These are phyloP conservation scores for Anguilla rostrata DNA, from an alignment of 2,113 vertebrate genomes.

Conservation along the genomic window DNA sequence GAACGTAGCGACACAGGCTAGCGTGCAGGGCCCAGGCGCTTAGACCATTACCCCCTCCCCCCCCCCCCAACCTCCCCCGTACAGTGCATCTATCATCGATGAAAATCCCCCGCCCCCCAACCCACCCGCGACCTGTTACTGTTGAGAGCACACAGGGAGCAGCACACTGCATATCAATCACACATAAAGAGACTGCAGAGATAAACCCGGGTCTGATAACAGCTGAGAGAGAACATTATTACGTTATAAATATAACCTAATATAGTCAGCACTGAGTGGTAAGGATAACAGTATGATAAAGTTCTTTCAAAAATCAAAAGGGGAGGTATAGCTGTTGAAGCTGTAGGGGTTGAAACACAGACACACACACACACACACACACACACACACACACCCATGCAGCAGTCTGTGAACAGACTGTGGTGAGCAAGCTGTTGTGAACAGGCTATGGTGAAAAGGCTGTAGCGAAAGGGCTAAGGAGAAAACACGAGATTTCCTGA, in stretches of 20 bases:
- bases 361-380: conserved; percentile 48
- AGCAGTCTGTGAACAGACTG: too few relatives aligned
- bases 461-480: too few relatives aligned
- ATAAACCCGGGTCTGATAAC: conserved; percentile 58
- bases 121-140: conserved; percentile 44
- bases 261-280: conserved; percentile 48
- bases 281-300: conserved; percentile 67
- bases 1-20: conserved; percentile 51
- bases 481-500: too few relatives aligned
- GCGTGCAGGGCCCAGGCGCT: conserved; percentile 54
- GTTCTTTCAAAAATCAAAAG: conserved; percentile 66
- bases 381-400: conserved; percentile 12
- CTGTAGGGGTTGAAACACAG: too few relatives aligned
- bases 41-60: conserved; percentile 51
- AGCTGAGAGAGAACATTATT: conserved; percentile 61
- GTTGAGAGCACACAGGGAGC: conserved; percentile 38
- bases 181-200: conserved; percentile 58
- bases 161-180: conserved; percentile 64
- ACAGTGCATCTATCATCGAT: conserved; percentile 64
- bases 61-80: conserved; percentile 47
- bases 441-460: too few relatives aligned
- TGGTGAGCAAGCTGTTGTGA: too few relatives aligned
- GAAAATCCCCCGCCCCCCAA: conserved; percentile 50
- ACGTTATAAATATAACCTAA: conserved; percentile 69
- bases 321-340: conserved; percentile 51